Conservation (phyloP, 2,888 invertebrate species). For the Scaptomyza cyrtandrae region DNA sequence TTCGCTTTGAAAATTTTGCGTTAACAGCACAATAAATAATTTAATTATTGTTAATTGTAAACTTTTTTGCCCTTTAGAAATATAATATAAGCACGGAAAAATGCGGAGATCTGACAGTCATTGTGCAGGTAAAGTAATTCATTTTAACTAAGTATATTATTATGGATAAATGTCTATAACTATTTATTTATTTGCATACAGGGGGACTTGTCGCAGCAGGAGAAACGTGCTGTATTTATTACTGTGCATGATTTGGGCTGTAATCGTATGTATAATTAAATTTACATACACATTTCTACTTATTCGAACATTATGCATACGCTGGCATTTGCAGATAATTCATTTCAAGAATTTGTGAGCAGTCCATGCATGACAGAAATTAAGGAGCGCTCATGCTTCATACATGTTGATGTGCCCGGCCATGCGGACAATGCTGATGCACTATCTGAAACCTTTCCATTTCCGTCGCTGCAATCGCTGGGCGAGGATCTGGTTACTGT, state of each 20-base stretch:
- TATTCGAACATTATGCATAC: slow-evolving; percentile 7
- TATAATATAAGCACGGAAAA: slow-evolving; percentile 90
- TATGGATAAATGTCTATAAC: neutral
- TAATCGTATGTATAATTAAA: slow-evolving; percentile 87
- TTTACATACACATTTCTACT: neutral
- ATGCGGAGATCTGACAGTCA: slow-evolving; percentile 90
- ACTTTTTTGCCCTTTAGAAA: slow-evolving; percentile 86
- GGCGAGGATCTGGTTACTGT: slow-evolving; percentile 93
- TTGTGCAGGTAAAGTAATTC: slow-evolving; percentile 88
- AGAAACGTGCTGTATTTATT: slow-evolving; percentile 92
- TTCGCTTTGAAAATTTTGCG: slow-evolving; percentile 27
- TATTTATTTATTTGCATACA: slow-evolving; percentile 72
- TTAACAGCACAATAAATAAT: slow-evolving; percentile 29
- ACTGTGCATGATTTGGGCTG: slow-evolving; percentile 96
- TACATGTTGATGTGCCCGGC: slow-evolving; percentile 94
- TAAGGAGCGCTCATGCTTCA: slow-evolving; percentile 93
- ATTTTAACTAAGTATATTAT: neutral
- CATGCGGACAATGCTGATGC: slow-evolving; percentile 93
- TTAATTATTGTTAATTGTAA: slow-evolving; percentile 26
- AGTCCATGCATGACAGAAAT: slow-evolving; percentile 93
- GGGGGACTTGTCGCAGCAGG: slow-evolving; percentile 92
- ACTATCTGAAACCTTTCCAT: slow-evolving; percentile 90
- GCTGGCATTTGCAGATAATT: slow-evolving; percentile 87
- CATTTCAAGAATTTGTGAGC: slow-evolving; percentile 92
- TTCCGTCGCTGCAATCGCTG: slow-evolving; percentile 92